phyloP scores from a whole-genome alignment of 1,140 invertebrate species.

The Plodia interpunctella region DNA sequence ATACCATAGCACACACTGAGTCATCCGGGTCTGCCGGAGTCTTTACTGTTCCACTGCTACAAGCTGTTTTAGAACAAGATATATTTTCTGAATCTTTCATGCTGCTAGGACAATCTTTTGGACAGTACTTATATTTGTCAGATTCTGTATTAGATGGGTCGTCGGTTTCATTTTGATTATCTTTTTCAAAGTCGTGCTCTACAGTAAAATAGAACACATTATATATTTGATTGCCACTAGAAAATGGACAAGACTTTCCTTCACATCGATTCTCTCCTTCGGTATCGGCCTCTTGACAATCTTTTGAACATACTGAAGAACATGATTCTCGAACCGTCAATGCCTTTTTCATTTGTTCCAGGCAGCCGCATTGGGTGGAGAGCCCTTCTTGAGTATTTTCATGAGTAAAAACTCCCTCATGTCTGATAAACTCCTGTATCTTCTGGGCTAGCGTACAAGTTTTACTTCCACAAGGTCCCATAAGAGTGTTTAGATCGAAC shows the following conservation, averaged over 20 bases:
- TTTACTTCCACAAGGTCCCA: slow-evolving; percentile 68
- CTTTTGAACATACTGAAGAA: slow-evolving; percentile 37
- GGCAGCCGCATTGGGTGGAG: slow-evolving; percentile 59
- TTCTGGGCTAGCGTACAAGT: slow-evolving; percentile 55
- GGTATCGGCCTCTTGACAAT: slow-evolving; percentile 37
- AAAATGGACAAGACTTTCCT: slow-evolving; percentile 46
- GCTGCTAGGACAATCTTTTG: slow-evolving; percentile 49
- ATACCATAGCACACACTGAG: slow-evolving; percentile 33
- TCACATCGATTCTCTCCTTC: slow-evolving; percentile 26
- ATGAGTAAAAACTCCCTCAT: slow-evolving; percentile 48
- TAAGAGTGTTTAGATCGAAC: slow-evolving; percentile 52
- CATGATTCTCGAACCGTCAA: slow-evolving; percentile 42
- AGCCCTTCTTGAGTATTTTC: slow-evolving; percentile 42
- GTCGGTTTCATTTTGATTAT: slow-evolving; percentile 17
- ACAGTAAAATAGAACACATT: slow-evolving; percentile 65
- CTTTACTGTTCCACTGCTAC: slow-evolving; percentile 16
- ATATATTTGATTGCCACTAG: slow-evolving; percentile 36
- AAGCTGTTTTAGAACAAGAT: slow-evolving; percentile 48
- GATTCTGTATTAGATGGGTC: slow-evolving; percentile 25
- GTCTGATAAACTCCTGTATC: slow-evolving; percentile 57
- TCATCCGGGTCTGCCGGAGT: slow-evolving; percentile 16
- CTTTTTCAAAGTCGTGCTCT: slow-evolving; percentile 45
- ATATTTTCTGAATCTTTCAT: slow-evolving; percentile 38
- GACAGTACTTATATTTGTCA: slow-evolving; percentile 48
- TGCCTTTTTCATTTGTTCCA: slow-evolving; percentile 55